Percentiles rank a stretch among this genome's conserved stretches.
These are phyloP conservation scores for Machaerirhynchus nigripectus DNA, from an alignment of 2,113 vertebrate genomes.

Conservation along the genomic window DNA sequence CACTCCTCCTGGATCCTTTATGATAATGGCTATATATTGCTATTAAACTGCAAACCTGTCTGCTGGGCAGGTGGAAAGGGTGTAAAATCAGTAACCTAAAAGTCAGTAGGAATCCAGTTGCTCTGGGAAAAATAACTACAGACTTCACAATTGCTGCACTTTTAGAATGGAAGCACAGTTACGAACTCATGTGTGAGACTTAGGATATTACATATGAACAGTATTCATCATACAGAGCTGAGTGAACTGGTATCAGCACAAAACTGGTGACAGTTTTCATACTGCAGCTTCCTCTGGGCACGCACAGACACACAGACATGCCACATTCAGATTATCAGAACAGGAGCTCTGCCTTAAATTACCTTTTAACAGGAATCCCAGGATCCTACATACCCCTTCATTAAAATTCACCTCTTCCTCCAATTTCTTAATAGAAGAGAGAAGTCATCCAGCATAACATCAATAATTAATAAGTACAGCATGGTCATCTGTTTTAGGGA, in stretches of 20 bases:
- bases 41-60: neutral
- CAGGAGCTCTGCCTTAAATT: neutral
- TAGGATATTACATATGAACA: neutral
- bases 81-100: neutral
- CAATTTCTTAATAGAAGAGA: neutral
- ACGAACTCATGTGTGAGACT: neutral
- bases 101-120: neutral
- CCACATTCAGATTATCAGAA: neutral
- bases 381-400: neutral
- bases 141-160: neutral
- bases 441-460: neutral
- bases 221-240: neutral
- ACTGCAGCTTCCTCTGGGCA: neutral
- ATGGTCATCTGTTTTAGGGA: neutral
- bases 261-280: neutral
- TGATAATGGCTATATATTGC: neutral
- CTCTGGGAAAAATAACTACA: neutral
- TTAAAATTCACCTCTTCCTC: neutral
- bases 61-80: neutral
- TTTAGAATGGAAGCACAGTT: neutral
- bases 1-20: neutral
- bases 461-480: slow-evolving; percentile 16
- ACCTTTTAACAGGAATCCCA: neutral
- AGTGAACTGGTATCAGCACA: neutral
- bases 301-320: neutral